Conservation (phyloP, 2,888 invertebrate genomes). For the Pyrrhosoma nymphula region DNA sequence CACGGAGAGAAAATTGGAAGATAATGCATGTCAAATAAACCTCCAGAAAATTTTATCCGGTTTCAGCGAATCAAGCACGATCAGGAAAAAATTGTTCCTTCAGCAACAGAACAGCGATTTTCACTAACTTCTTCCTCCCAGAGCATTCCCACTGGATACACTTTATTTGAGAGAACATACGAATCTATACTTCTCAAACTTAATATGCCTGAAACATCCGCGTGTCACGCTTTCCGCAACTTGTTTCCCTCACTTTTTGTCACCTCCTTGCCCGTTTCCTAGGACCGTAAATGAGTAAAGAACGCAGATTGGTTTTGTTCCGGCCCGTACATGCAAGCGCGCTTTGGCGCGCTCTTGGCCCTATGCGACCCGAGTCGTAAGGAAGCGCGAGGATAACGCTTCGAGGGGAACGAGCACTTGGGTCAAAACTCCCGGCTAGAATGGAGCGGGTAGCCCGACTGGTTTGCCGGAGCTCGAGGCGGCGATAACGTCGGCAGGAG, state of each 20-base stretch:
- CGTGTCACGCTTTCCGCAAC: background rate
- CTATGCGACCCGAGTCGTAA: background rate
- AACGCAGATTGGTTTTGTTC: background rate
- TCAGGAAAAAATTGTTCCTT: background rate
- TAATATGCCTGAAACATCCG: background rate
- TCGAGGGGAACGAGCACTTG: background rate
- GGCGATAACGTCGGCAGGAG: background rate
- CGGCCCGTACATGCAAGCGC: background rate
- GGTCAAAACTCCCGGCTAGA: conserved; percentile 2
- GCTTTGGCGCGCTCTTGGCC: background rate
- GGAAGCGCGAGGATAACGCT: background rate
- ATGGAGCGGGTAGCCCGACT: conserved; percentile 55
- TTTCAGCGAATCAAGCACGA: background rate
- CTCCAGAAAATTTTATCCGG: background rate
- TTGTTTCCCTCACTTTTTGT: background rate
- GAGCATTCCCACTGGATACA: background rate
- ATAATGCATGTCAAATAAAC: background rate
- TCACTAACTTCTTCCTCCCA: background rate
- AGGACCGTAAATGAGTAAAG: background rate
- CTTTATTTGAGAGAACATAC: too few relatives aligned
- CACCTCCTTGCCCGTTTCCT: background rate
- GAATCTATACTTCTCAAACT: background rate
- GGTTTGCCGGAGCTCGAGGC: conserved; percentile 57
- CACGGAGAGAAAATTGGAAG: background rate
- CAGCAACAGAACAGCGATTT: background rate